Conservation (phyloP, 2,888 invertebrate species). For the Hemaris fuciformis region DNA sequence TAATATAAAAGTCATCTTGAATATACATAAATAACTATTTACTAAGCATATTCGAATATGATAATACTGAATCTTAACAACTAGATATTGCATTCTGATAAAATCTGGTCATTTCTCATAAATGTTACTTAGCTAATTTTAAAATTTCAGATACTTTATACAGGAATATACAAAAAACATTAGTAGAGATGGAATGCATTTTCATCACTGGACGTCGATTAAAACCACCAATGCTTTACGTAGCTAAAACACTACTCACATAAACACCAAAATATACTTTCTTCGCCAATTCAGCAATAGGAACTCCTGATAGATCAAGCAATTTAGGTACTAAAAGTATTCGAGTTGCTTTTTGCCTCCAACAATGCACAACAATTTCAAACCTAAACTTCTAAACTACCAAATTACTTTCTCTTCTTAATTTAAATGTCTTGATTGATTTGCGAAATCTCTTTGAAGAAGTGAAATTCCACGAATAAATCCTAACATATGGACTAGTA, state of each 20-base stretch:
- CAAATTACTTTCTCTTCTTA: slow-evolving; percentile 14
- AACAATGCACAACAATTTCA: slow-evolving; percentile 27
- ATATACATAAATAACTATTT: slow-evolving; percentile 73
- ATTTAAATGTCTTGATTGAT: slow-evolving; percentile 16
- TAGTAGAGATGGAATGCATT: slow-evolving; percentile 57
- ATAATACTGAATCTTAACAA: slow-evolving; percentile 75
- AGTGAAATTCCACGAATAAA: not conserved
- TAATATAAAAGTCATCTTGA: slow-evolving; percentile 66
- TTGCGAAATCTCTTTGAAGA: slow-evolving; percentile 5
- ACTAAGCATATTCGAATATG: slow-evolving; percentile 71
- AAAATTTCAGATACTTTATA: slow-evolving; percentile 59
- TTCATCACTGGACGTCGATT: slow-evolving; percentile 15
- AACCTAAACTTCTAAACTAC: slow-evolving; percentile 13
- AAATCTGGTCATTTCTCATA: slow-evolving; percentile 78
- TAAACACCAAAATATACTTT: slow-evolving; percentile 8
- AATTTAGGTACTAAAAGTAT: slow-evolving; percentile 45
- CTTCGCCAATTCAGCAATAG: slow-evolving; percentile 40
- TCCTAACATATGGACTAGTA: slow-evolving; percentile 53
- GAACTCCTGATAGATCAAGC: slow-evolving; percentile 70
- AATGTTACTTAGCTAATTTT: slow-evolving; percentile 57
- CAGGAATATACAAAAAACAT: slow-evolving; percentile 66
- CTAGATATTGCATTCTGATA: slow-evolving; percentile 81
- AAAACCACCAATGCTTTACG: not conserved
- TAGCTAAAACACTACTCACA: slow-evolving; percentile 7
- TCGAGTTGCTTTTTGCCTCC: slow-evolving; percentile 57